Base-by-base conservation (phyloP, 2,797 vertebrate species). In the Chloroceryle inda region DNA sequence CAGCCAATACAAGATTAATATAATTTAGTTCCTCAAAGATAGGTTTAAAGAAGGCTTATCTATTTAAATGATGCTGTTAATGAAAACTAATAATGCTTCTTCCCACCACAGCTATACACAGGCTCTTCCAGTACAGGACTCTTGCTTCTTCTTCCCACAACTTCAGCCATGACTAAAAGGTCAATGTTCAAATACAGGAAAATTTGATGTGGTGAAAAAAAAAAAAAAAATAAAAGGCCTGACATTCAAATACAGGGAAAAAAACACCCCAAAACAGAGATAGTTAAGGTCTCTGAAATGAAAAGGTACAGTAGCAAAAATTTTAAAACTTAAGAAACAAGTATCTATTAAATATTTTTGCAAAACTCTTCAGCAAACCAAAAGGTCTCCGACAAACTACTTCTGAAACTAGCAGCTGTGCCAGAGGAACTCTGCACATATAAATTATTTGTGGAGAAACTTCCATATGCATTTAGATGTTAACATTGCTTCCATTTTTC, bases 1-100 rank as follows among this genome's bases (percentile, higher is more conserved):
- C 4, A 82, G 77, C 40, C 61, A 84, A 52, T 58, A 49, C 7
- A 71, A 81, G n/a, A 81, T 62, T 64, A 86, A 88, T 77, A 67
- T 12, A 92, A 73, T 77, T 50, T 64, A 31, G 49, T 56, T 89
- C 40, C 72, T 89, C 40, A 80, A 83, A 91, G 72, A 29, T 35
- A 80, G 58, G 71, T 47, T 94, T 88, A 78, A 94, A 87, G 40
- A 85, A 47, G 61, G 42, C 6, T 92, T 92, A 78, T 56, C 45
- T 72, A 88, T 68, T 93, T 85, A 93, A 93, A 80, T 81, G 62
- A 91, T 66, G 73, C 12, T 2, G 0, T 75, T 88, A 88, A 78
- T 35, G 58, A 78, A 26, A 62, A 27, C 61, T 80, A 84, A 72
- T 0, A 0, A 61, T 8, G 15, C 68, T 91, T 89, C 64, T 81